Percentiles rank a stretch among this genome's conserved stretches.
These are phyloP conservation scores for Toxotes jaculatrix DNA, from an alignment of 2,113 vertebrate genomes.

Conservation along the genomic window DNA sequence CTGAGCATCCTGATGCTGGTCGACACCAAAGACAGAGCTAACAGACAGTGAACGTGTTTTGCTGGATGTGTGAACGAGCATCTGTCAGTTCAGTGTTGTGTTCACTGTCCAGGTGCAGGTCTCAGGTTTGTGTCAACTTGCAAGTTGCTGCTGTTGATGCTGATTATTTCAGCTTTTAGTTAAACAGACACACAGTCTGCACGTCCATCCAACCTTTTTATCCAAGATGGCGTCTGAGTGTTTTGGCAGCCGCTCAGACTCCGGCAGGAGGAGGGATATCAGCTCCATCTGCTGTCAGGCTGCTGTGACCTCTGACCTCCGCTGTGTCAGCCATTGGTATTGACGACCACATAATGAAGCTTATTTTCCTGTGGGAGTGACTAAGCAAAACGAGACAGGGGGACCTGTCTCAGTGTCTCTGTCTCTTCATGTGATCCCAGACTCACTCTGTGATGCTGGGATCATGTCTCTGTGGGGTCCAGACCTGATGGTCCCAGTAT, in stretches of 20 bases:
- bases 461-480: no score
- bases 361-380: slow-evolving; percentile 14
- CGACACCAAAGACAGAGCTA: no score
- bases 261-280: not conserved
- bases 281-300: slow-evolving; percentile 21
- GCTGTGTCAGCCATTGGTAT: not conserved
- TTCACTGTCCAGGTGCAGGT: no score
- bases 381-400: slow-evolving; percentile 21
- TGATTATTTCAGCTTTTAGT: not conserved
- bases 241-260: slow-evolving; percentile 56
- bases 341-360: not conserved
- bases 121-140: no score
- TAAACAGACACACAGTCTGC: not conserved
- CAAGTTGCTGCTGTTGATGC: no score
- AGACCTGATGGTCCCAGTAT: not conserved
- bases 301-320: slow-evolving; percentile 22
- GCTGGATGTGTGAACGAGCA: no score
- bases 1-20: no score
- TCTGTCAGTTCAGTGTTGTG: no score
- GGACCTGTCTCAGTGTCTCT: no score
- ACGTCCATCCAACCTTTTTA: slow-evolving; percentile 18
- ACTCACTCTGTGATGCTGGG: no score
- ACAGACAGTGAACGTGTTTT: no score
- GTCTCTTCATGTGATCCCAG: no score
- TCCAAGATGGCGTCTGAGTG: slow-evolving; percentile 46